Evolutionary conservation across 2,113 vertebrate species (phyloP).

Genomic region (Trochalopteron elliotii): DNA sequence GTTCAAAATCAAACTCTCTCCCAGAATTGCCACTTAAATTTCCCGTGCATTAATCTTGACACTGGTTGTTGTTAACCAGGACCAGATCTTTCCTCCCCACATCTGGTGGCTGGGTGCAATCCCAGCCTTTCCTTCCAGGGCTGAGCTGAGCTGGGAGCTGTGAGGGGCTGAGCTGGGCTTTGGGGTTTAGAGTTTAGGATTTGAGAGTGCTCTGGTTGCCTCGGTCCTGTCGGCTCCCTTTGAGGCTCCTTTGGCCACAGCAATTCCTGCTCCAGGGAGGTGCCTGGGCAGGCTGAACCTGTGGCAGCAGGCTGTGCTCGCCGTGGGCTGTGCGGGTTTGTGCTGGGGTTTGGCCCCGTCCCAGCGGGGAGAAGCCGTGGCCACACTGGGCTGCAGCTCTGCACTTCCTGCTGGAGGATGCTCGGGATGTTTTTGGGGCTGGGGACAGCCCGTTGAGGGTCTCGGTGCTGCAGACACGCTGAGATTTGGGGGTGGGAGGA

Average conservation of each 20-base stretch:
- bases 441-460: rapidly evolving
- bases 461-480: rapidly evolving
- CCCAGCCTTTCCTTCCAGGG: background rate
- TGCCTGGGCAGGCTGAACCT: background rate
- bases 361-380: rapidly evolving
- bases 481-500: background rate
- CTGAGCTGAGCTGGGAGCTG: background rate
- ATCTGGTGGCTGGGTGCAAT: background rate
- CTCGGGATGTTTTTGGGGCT: rapidly evolving
- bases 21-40: background rate
- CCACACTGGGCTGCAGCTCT: background rate
- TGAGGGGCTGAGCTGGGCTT: background rate
- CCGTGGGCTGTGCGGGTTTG: background rate
- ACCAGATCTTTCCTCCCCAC: background rate
- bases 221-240: rapidly evolving
- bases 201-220: background rate
- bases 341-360: background rate
- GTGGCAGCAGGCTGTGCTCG: background rate
- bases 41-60: background rate
- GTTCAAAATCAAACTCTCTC: rapidly evolving
- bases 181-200: background rate
- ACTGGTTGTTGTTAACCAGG: background rate
- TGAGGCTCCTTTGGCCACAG: background rate
- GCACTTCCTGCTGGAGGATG: rapidly evolving
- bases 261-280: background rate